These are phyloP conservation scores for Synergus itoensis DNA, from an alignment of 2,888 invertebrate genomes.

Conservation along the genomic window DNA sequence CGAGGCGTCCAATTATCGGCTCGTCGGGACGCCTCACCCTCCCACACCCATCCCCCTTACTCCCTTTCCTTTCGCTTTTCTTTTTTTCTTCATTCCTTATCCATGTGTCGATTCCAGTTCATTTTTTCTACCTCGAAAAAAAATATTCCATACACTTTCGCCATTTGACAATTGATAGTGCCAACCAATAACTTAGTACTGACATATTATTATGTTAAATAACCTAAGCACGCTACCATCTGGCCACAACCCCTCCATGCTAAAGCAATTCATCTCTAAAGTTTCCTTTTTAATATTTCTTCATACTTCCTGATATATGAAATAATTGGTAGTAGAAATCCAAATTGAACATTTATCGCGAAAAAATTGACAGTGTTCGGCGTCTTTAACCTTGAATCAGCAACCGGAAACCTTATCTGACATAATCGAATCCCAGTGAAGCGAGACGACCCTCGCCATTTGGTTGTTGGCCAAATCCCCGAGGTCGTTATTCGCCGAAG, in stretches of 20 bases:
- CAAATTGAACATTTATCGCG: neutral
- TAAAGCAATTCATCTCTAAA: neutral
- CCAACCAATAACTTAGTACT: too few species aligned
- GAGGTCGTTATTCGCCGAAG: constrained; percentile 35
- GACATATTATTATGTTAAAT: neutral
- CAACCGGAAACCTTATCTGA: constrained; percentile 38
- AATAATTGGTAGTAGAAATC: neutral
- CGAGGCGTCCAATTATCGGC: constrained; percentile 73
- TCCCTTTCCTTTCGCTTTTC: neutral
- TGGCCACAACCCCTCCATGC: neutral
- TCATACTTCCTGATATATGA: neutral
- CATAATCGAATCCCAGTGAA: constrained; percentile 34
- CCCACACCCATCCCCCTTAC: constrained; percentile 14
- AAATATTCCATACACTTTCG: neutral
- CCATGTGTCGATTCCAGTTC: neutral
- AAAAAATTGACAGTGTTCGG: neutral
- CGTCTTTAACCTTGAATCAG: constrained; percentile 35
- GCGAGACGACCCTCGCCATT: constrained; percentile 35
- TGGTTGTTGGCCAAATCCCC: constrained; percentile 39
- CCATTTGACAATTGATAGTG: too few species aligned
- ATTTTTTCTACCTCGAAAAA: neutral
- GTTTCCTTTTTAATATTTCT: too few species aligned
- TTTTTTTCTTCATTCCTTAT: constrained; percentile 15
- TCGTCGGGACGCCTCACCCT: constrained; percentile 53
- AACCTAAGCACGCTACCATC: neutral